Conservation (phyloP, 2,888 invertebrate species). For the Drosophila leonis region DNA sequence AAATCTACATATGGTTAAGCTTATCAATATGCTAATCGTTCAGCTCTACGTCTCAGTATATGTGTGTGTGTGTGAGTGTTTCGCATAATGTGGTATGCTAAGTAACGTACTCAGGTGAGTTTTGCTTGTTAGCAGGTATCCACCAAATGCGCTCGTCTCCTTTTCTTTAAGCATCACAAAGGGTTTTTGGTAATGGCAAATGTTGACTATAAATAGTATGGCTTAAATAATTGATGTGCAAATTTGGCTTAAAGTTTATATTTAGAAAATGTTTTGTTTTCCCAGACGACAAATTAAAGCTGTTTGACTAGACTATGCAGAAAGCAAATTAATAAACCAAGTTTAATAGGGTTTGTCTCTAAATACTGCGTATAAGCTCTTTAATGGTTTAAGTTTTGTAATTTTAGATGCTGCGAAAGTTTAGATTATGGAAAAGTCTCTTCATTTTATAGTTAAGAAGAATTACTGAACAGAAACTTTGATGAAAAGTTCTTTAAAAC, state of each 20-base stretch:
- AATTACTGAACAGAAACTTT: not conserved
- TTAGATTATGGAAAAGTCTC: not conserved
- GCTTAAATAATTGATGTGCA: not conserved
- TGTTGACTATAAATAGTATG: constrained; percentile 1
- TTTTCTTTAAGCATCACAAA: constrained; percentile 7
- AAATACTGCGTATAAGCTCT: not conserved
- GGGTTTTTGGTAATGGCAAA: constrained; percentile 13
- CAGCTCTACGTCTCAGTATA: not conserved
- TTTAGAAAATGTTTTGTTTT: not conserved
- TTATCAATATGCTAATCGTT: constrained; percentile 73
- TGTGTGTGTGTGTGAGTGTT: constrained; percentile 4
- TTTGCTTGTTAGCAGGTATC: constrained; percentile 29
- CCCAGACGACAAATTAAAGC: not conserved
- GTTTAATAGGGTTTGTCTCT: not conserved
- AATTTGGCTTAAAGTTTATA: not conserved
- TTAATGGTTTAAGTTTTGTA: not conserved
- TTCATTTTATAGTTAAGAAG: not conserved
- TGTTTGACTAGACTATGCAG: not conserved
- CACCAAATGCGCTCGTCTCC: constrained; percentile 10
- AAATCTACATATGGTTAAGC: constrained; percentile 58
- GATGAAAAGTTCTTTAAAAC: not conserved
- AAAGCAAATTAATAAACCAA: not conserved
- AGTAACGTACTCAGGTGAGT: constrained; percentile 44
- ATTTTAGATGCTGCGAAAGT: not conserved
- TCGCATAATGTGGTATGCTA: constrained; percentile 42